Base-by-base conservation (phyloP, 2,888 invertebrate species). In the Resseliella maxima region DNA sequence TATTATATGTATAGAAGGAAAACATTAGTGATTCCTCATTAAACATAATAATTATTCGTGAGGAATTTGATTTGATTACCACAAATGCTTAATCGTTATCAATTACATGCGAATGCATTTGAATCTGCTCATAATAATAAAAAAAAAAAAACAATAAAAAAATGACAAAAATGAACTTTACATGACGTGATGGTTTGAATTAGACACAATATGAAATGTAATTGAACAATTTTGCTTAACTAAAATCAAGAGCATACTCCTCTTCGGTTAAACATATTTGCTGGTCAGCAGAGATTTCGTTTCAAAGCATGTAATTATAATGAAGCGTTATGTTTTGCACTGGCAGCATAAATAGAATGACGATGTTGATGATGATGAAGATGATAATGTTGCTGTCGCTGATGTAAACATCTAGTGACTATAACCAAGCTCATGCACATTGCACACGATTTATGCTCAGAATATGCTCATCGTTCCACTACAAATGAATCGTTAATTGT, bases 301-400 rank as follows among this genome's bases (percentile, higher is more conserved):
- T 72, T 72, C 72, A 72, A 72, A 72, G 31, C 72, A 72, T 72
- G 72, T 72, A 72, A 72, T 72, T 72, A 72, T 72, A 72, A 72
- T 72, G 72, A 72, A 72, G 27, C 72, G 72, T 31, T 72, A n/a
- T 72, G 72, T 72, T 27, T 59, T 59, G 59, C 59, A 59, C 27
- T 6, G 72, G 12, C 72, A 72, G 5, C 15, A 59, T 59, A 59
- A 24, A n/a, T 8, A 50, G 50, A 59, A 24, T n/a, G 72, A 31
- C 31, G 72, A 31, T 59, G 59, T 15, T 59, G 24, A n/a, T 59
- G 24, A 3, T 59, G 12, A n/a, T 59, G 24, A n/a, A 2, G 59
- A 24, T 24, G 5, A 5, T 59, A n/a, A n/a, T 59, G 24, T 24
- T 59, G 12, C 59, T 59, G 24, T 24, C 24, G 59, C 24, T 24